Base-by-base conservation (phyloP, 2,113 vertebrate species). In the Oreochromis niloticus region DNA sequence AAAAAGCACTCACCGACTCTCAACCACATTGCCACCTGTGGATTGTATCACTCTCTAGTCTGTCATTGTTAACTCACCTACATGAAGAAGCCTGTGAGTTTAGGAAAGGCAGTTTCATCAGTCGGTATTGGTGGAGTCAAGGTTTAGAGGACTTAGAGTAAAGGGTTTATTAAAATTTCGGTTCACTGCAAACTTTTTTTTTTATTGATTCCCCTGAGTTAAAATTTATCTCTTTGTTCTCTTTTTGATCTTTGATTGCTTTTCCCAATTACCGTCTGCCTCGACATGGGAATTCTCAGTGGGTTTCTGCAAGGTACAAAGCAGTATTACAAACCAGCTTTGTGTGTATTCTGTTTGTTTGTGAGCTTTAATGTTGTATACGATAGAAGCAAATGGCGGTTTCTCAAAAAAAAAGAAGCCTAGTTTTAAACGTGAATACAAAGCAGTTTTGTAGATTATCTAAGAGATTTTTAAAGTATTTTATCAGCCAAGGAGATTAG, bases 221-320 rank as follows among this genome's bases (percentile, higher is more conserved):
- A 30, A 86, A 90, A 85, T 73, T 11, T 36, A 82, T 89, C 30
- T 85, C 83, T 89, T 86, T 90, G 81, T 90, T 88, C 80, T 90
- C 10, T 36, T 86, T 85, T 86, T 92, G 39, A 81, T 80, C 79
- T 91, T 85, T 83, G 80, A 88, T 87, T 87, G 61, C 81, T 43
- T 85, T 39, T 1, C 5, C 14, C 30, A 78, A 66, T 88, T 79
- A 71, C 39, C 48, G 43, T 85, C 48, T 30, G 19, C 34, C 16
- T 19, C 8, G 12, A 80, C 1, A n/a, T 56, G 54, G 85, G 63
- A 75, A 87, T 59, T 75, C 16, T 30, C 54, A 79, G 27, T 24
- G 50, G 12, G 43, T 79, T 59, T 83, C 12, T 68, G 19, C 24
- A 24, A 68, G 55, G 63, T 50, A 83, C 32, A 86, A 78, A 78